Percentiles rank a stretch among this genome's conserved stretches.
These are phyloP conservation scores for Torymus auratus DNA, from an alignment of 2,888 invertebrate species.

Conservation along the genomic window DNA sequence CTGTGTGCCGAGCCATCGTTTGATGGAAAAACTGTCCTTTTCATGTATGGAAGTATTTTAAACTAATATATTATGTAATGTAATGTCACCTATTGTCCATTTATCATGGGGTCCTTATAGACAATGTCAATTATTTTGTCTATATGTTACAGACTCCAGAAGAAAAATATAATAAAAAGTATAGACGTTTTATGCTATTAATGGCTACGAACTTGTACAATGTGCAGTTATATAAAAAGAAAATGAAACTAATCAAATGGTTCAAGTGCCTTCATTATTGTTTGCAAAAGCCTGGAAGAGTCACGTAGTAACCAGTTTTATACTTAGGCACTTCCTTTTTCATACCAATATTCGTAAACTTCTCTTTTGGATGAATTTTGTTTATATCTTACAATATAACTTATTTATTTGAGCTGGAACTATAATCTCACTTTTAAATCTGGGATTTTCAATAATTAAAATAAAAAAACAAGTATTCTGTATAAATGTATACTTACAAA, in stretches of 20 bases:
- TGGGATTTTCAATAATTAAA: background rate
- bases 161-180: slow-evolving; percentile 52
- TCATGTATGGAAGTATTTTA: slow-evolving; percentile 64
- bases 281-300: slow-evolving; percentile 56
- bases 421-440: background rate
- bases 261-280: slow-evolving; percentile 64
- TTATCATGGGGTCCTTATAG: slow-evolving; percentile 59
- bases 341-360: slow-evolving; percentile 32
- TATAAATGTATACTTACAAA: background rate
- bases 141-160: slow-evolving; percentile 58
- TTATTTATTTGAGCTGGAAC: slow-evolving; percentile 22
- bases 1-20: slow-evolving; percentile 26
- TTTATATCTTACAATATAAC: background rate
- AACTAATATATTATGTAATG: slow-evolving; percentile 68
- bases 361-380: slow-evolving; percentile 23
- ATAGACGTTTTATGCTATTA: slow-evolving; percentile 68
- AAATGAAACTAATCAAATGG: slow-evolving; percentile 60
- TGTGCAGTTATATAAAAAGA: slow-evolving; percentile 49
- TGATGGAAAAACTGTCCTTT: slow-evolving; percentile 32
- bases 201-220: slow-evolving; percentile 61
- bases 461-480: background rate
- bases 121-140: slow-evolving; percentile 63
- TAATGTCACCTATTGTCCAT: slow-evolving; percentile 58
- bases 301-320: slow-evolving; percentile 44
- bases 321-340: slow-evolving; percentile 49